Evolutionary conservation across 2,888 invertebrate species (phyloP).

Genomic region (Folsomia manolachei): DNA sequence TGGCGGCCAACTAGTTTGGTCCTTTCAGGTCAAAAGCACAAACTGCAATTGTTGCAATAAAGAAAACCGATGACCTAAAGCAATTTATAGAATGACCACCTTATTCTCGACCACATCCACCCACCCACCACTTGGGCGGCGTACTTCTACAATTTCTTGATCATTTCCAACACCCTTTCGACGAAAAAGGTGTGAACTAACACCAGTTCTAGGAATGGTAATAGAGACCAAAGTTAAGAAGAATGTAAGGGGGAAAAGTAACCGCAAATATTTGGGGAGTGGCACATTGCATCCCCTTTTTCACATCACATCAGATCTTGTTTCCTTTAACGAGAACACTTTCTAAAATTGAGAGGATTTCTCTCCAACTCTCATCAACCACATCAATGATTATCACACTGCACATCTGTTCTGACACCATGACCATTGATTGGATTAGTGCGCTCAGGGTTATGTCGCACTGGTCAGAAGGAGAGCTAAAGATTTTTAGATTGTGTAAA

Average conservation of each 20-base stretch:
- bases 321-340: conserved; percentile 2
- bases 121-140: too few relatives aligned
- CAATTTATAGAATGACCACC: neutral
- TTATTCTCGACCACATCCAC: neutral
- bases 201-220: neutral
- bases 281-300: neutral
- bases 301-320: neutral
- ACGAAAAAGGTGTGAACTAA: neutral
- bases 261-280: neutral
- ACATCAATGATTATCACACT: neutral
- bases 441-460: too few relatives aligned
- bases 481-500: too few relatives aligned
- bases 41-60: conserved; percentile 3
- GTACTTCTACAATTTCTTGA: too few relatives aligned
- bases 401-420: neutral
- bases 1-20: neutral
- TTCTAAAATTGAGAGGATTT: neutral
- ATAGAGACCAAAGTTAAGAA: too few relatives aligned
- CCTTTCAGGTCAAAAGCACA: neutral
- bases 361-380: neutral
- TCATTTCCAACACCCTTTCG: neutral
- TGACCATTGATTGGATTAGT: too few relatives aligned
- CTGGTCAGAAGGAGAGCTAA: too few relatives aligned
- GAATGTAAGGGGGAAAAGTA: neutral
- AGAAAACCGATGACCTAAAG: conserved; percentile 1